Conservation (phyloP, 2,113 vertebrate genomes). For the Megaleporinus macrocephalus region DNA sequence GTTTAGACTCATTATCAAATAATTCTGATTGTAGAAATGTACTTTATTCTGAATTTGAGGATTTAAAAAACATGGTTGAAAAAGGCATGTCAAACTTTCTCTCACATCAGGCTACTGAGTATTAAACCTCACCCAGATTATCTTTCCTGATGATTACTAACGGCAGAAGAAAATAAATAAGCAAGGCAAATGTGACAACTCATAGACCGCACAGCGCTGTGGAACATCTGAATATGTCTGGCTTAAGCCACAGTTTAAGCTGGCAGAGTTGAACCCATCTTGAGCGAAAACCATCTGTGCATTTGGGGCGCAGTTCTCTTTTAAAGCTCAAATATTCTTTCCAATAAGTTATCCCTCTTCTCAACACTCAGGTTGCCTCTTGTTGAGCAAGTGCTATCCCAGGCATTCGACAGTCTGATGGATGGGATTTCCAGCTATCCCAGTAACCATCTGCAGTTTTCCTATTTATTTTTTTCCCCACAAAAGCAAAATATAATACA, state of each 20-base stretch:
- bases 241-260: slow-evolving; percentile 61
- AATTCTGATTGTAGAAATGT: not conserved
- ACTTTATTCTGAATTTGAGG: too few species aligned
- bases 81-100: not conserved
- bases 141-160: not conserved
- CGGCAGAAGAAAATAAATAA: slow-evolving; percentile 24
- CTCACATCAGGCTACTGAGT: not conserved
- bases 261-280: slow-evolving; percentile 52
- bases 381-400: slow-evolving; percentile 62
- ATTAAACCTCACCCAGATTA: slow-evolving; percentile 10
- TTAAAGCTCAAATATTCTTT: slow-evolving; percentile 67
- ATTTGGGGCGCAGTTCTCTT: slow-evolving; percentile 60
- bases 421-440: slow-evolving; percentile 67
- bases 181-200: slow-evolving; percentile 12
- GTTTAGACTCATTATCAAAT: not conserved
- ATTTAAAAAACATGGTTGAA: too few species aligned
- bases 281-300: slow-evolving; percentile 69
- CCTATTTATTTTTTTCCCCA: slow-evolving; percentile 50
- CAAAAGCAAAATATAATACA: slow-evolving; percentile 51
- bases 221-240: slow-evolving; percentile 57
- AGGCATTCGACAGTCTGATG: slow-evolving; percentile 66
- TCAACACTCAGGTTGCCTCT: slow-evolving; percentile 67
- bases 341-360: slow-evolving; percentile 65
- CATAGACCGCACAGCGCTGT: slow-evolving; percentile 45
- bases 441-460: slow-evolving; percentile 67